Percentiles rank a stretch among this genome's conserved stretches.
phyloP scores from a whole-genome alignment of 2,113 vertebrate species.

The Sorex fumeus region DNA sequence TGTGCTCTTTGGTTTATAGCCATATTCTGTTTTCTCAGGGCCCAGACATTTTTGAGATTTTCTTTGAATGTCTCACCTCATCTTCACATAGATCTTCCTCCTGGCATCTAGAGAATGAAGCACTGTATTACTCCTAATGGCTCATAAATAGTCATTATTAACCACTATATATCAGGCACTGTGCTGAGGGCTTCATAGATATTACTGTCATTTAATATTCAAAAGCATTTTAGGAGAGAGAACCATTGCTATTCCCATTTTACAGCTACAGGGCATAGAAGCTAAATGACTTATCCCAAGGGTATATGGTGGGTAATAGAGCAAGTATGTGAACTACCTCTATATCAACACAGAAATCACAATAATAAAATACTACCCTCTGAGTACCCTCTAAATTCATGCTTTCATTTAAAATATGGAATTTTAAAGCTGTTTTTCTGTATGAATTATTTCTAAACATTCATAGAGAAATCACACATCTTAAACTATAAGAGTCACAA shows the following conservation, averaged over 20 bases:
- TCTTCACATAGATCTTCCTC: not conserved
- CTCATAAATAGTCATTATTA: not conserved
- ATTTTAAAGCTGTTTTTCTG: slow-evolving; percentile 6
- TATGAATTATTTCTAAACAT: not conserved
- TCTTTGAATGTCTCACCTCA: not conserved
- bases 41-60: not conserved
- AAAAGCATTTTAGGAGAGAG: not conserved
- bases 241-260: not conserved
- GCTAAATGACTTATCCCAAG: not conserved
- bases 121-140: not conserved
- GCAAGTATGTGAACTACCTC: too few species aligned
- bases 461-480: not conserved
- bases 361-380: not conserved
- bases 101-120: not conserved
- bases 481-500: not conserved
- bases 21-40: not conserved
- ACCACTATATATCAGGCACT: not conserved
- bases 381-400: not conserved
- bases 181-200: not conserved
- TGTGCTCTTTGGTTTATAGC: not conserved
- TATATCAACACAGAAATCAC: too few species aligned
- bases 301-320: too few species aligned
- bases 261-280: not conserved
- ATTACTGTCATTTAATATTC: not conserved
- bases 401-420: not conserved